Conservation (phyloP, 2,888 invertebrate species). For the Sinodicranocentrus sp. region DNA sequence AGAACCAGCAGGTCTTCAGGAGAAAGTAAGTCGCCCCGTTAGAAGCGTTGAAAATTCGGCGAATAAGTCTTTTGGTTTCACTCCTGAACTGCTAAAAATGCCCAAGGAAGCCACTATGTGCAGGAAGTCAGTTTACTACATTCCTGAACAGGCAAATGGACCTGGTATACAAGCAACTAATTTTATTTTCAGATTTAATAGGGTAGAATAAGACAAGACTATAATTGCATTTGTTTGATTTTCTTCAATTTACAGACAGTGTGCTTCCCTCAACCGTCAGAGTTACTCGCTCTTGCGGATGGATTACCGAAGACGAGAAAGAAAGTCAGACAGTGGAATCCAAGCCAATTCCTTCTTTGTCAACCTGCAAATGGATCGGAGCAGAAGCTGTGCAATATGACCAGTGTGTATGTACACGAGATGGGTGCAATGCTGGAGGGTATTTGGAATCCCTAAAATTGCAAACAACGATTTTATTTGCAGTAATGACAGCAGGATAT, state of each 20-base stretch:
- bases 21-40: too few species aligned
- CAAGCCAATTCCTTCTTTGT: neutral
- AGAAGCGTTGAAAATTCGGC: too few species aligned
- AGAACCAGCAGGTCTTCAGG: too few species aligned
- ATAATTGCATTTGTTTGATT: too few species aligned
- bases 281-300: slow-evolving; percentile 68
- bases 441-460: slow-evolving; percentile 25
- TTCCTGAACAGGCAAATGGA: slow-evolving; percentile 41
- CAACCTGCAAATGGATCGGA: slow-evolving; percentile 49
- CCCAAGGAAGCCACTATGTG: slow-evolving; percentile 51
- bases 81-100: neutral
- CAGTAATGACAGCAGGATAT: slow-evolving; percentile 28
- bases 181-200: neutral
- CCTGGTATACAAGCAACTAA: neutral
- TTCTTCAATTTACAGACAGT: slow-evolving; percentile 11
- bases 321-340: neutral
- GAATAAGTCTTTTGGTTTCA: neutral
- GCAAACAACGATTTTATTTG: slow-evolving; percentile 33
- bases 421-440: slow-evolving; percentile 50
- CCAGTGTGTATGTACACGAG: slow-evolving; percentile 48
- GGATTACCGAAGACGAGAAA: slow-evolving; percentile 43
- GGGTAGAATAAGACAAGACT: neutral
- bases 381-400: slow-evolving; percentile 49
- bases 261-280: slow-evolving; percentile 15
- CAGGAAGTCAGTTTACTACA: slow-evolving; percentile 27